Evolutionary conservation across 2,113 vertebrate genomes (phyloP), one percentile per base, ranked within the genome.

Genomic region (Bufo bufo): DNA sequence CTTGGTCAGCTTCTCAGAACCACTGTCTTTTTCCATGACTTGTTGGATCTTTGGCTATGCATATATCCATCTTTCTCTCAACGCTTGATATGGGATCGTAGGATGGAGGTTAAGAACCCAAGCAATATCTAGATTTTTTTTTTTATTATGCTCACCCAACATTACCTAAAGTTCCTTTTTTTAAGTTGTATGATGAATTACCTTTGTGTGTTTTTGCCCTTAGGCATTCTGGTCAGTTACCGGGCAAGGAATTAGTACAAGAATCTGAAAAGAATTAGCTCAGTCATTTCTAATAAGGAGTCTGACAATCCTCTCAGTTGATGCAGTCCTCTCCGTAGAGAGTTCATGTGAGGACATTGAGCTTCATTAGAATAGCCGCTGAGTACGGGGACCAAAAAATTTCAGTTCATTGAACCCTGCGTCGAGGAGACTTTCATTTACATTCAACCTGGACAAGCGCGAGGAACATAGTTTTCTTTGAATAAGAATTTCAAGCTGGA

Each of bases 331-430:
- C 50, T 78, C 19, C 12, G 50, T 47, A 47, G 58, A 82, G 33
- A 43, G 85, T 79, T 86, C 85, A 86, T 9, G 13, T 45, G 47
- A 86, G 85, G 85, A 86, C 75, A 86, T 33, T 54, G 50, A 86
- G 61, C 75, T 45, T 23, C n/a, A 69, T 66, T 78, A 69, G n/a
- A 23, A 69, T 66, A 52, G 74, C 33, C 80, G 75, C 58, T 79
- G 59, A 54, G 77, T 54, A 86, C 54, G 47, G 58, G 58, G 45
- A 65, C n/a, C 11, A 54, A 12, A 86, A 47, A 63, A 50, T 66
- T 7, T 4, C 20, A 86, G 85, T 61, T 86, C 56, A 66, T 63
- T 65, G 74, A 65, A 66, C 85, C 58, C 85, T 16, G 16, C 58
- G 6, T 19, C 20, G 61, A 77, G 84, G 56, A 65, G 47, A 63